Base-by-base conservation (phyloP, 1,140 invertebrate genomes). In the Zaprionus taronus region DNA sequence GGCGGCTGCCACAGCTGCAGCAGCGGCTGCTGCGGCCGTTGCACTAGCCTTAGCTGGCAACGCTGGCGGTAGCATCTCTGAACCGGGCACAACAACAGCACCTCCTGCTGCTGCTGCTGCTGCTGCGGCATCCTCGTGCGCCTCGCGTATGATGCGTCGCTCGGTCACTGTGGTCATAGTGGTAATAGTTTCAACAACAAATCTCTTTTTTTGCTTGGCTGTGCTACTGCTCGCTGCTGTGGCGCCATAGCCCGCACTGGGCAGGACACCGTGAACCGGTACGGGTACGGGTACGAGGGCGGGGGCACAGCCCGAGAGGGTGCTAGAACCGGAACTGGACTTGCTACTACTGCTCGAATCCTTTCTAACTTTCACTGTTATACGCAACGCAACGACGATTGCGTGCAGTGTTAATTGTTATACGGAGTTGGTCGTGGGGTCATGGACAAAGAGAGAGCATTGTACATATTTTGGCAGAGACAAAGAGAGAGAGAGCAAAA, bases 81-180 rank as follows among this genome's bases (percentile, higher is more conserved):
- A 9, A n/a, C 81, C 62, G 28, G 15, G 61, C 41, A 22, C 17
- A 22, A 26, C 20, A 6, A 4, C 36, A 7, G 14, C 41, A 17
- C 15, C 51, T 5, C 28, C 31, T 15, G 26, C 66, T 12, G 38
- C 20, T 20, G 26, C 66, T 12, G 38, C 20, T 20, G 20, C 49
- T 15, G 5, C 31, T 24, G 9, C 34, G 22, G 38, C 51, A 77
- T 91, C 85, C 58, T 90, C 87, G 58, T 84, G 79, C 44, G 90
- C 80, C 73, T 95, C 95, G 0, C 95, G 94, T 4, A 95, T 94
- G 58, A 95, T 95, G 31, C 95, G 93, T 49, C 95, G 93, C 86
- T 95, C 95, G 65, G 95, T 95, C 41, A 95, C 95, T 56, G 95
- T 95, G 70, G 95, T 95, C 94, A 95, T 95, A 63, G 95, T 91